Base-by-base conservation (phyloP, 2,797 vertebrate genomes). In the Lagocephalus sceleratus region DNA sequence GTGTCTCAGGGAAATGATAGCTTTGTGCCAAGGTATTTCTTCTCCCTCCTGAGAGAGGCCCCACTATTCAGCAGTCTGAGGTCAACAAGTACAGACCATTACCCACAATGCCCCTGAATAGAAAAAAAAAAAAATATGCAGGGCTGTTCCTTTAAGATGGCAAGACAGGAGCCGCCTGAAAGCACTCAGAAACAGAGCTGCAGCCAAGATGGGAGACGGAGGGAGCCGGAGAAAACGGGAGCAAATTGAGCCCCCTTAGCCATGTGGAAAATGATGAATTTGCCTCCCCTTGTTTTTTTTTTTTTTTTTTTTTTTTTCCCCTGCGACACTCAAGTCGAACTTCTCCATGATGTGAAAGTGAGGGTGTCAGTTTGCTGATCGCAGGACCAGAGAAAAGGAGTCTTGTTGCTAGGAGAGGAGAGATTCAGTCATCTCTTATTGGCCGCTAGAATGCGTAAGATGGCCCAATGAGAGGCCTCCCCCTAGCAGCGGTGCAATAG, bases 391-490 rank as follows among this genome's bases (percentile, higher is more conserved):
- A 85, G 78, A 78, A 83, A 78, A 85, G 70, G 79, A 82, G 78
- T 92, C 90, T 91, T 97, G 95, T 98, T 98, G 94, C 95, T 97
- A 95, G 93, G 95, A 93, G 92, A 86, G 91, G 87, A 90, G 89
- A 85, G 87, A 91, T 77, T 86, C 88, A 83, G 69, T 51, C 50
- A 67, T 69, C 57, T 83, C 84, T 68, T 73, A 95, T 94, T 96
- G 94, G 95, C 78, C 83, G 40, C 54, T 2, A 43, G 64, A 73
- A 86, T 75, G 86, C 76, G 75, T 86, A 70, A 63, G 41, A 75
- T 70, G 76, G 74, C 81, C 95, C 94, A 96, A 96, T 92, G 76
- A 57, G 63, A 73, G 56, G 25, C 61, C 66, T 79, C 73, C 68
- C 85, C 60, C 54, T 47, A 58, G 66, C 68, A 88, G 82, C 79